These are phyloP conservation scores for Myxocyprinus asiaticus DNA, from an alignment of 2,113 vertebrate genomes.

Conservation along the genomic window DNA sequence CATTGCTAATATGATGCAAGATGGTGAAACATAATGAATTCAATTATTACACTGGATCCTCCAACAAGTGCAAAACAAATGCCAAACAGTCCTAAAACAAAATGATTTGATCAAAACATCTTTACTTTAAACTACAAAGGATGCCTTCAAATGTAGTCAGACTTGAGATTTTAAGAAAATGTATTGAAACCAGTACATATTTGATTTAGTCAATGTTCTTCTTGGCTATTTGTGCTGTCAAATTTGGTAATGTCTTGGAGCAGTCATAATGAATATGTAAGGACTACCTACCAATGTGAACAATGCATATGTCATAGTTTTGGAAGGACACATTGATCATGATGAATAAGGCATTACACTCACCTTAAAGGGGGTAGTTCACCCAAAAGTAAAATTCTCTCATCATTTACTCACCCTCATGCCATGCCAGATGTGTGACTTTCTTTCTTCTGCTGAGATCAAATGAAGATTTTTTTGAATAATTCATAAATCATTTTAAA, in stretches of 20 bases:
- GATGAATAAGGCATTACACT: not conserved
- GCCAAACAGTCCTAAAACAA: not conserved
- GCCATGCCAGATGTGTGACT: no score
- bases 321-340: not conserved
- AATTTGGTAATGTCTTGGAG: slow-evolving; percentile 5
- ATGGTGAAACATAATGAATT: slow-evolving; percentile 27
- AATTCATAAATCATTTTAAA: no score
- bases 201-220: not conserved
- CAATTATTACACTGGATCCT: not conserved
- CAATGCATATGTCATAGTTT: not conserved
- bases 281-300: not conserved
- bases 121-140: not conserved
- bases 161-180: not conserved
- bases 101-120: not conserved
- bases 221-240: slow-evolving; percentile 4
- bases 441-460: no score
- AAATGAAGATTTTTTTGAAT: no score
- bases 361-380: not conserved
- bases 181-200: not conserved
- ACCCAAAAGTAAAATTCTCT: no score
- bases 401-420: no score
- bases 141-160: not conserved
- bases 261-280: not conserved
- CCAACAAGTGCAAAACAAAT: slow-evolving; percentile 8
- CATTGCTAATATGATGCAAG: slow-evolving; percentile 26